A percentile compares a stretch with the other conserved stretches of the same genome.
Conservation (phyloP, 2,113 vertebrate species). For the Ceyx cyanopectus region DNA sequence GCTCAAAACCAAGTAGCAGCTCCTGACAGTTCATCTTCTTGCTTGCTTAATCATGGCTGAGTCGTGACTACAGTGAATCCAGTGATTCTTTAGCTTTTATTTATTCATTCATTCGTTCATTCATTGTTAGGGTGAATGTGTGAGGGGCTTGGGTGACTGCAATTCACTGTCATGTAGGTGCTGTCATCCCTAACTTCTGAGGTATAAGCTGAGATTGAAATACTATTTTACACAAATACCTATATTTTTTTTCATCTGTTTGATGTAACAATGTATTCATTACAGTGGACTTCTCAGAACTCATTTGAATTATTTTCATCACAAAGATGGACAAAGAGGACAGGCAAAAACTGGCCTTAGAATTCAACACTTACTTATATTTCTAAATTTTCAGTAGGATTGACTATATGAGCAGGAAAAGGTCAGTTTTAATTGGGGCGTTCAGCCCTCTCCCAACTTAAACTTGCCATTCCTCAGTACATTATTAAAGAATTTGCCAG, state of each 20-base stretch:
- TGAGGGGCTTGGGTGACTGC: not conserved
- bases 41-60: constrained; percentile 35
- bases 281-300: not conserved
- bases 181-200: not conserved
- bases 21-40: constrained; percentile 42
- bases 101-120: not conserved
- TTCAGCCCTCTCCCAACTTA: not conserved
- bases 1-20: constrained; percentile 3
- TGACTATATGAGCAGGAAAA: not conserved
- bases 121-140: not conserved
- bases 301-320: not conserved
- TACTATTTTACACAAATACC: not conserved
- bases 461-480: not conserved
- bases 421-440: not conserved
- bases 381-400: not conserved
- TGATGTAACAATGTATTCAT: not conserved
- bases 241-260: not conserved
- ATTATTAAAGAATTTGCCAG: not conserved
- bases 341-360: not conserved
- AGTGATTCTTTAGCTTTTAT: not conserved
- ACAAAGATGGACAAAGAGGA: not conserved
- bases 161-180: not conserved
- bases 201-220: not conserved
- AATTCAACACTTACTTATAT: not conserved
- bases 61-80: not conserved